Percentiles rank a stretch among this genome's conserved stretches.
These are phyloP conservation scores for Mormyrus hasselquistii DNA, from an alignment of 2,797 vertebrate genomes.

Conservation along the genomic window DNA sequence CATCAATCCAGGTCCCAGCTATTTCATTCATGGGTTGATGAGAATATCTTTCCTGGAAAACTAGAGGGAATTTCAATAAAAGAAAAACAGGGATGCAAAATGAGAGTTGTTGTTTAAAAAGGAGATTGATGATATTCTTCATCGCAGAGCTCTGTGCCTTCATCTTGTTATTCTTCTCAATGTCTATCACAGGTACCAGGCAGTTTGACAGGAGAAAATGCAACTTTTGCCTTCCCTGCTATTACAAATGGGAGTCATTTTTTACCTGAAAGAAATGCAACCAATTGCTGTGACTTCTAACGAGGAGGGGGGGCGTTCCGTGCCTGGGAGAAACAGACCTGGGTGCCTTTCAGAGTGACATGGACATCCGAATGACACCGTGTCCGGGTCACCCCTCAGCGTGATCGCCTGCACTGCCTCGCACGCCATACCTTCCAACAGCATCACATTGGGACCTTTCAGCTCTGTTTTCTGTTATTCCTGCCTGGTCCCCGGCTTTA, in stretches of 20 bases:
- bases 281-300: slow-evolving; percentile 33
- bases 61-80: not conserved
- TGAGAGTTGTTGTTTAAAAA: not conserved
- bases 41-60: not conserved
- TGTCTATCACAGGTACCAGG: slow-evolving; percentile 32
- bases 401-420: not conserved
- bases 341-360: not conserved
- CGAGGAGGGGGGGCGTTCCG: not conserved
- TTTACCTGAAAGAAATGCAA: slow-evolving; percentile 34
- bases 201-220: slow-evolving; percentile 21
- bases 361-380: not conserved
- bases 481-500: not conserved
- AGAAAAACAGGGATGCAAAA: not conserved
- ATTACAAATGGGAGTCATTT: slow-evolving; percentile 30
- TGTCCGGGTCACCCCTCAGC: not conserved
- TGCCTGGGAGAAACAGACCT: not conserved
- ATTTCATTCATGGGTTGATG: not conserved
- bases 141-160: not conserved
- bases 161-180: not conserved
- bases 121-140: not conserved
- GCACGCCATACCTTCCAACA: not conserved
- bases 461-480: not conserved
- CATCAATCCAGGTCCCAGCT: not conserved
- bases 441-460: not conserved
- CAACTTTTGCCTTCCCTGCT: slow-evolving; percentile 30